Evolutionary conservation across 1,140 invertebrate species (phyloP).

Genomic region (Pachypsylla venusta): DNA sequence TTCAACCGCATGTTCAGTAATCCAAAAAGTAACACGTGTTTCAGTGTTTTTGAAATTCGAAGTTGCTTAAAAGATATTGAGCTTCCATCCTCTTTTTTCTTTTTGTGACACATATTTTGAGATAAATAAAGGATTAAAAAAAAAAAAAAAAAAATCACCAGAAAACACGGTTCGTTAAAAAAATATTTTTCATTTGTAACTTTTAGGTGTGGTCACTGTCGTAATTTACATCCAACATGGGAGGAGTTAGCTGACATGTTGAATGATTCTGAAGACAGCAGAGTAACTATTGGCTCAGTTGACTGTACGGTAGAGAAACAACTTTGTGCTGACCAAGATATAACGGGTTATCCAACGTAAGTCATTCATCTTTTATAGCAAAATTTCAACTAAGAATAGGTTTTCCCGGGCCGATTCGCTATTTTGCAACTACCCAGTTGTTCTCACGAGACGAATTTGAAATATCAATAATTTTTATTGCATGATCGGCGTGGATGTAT

Average conservation of each 20-base stretch:
- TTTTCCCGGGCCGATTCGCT: too few species aligned
- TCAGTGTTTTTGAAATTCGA: neutral
- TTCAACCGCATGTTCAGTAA: too few species aligned
- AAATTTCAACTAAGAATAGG: too few species aligned
- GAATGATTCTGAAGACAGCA: conserved; percentile 41
- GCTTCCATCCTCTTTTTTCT: neutral
- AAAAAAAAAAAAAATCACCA: neutral
- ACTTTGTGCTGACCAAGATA: conserved; percentile 52
- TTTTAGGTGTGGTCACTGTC: conserved; percentile 54
- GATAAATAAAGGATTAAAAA: neutral
- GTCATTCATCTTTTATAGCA: too few species aligned
- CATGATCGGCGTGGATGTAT: too few species aligned
- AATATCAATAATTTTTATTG: too few species aligned
- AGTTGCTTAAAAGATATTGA: neutral
- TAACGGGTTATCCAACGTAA: conserved; percentile 56
- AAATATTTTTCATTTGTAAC: conserved; percentile 7
- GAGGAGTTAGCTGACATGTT: conserved; percentile 52
- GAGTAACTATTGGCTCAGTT: conserved; percentile 52
- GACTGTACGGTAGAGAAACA: conserved; percentile 57
- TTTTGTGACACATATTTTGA: neutral
- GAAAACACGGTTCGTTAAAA: neutral
- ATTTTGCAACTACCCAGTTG: too few species aligned
- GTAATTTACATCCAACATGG: conserved; percentile 50
- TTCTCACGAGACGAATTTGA: too few species aligned
- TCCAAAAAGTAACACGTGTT: neutral